Percentiles rank a stretch among this genome's conserved stretches.
These are phyloP conservation scores for Yponomeuta malinellus DNA, from an alignment of 2,888 invertebrate genomes.

Conservation along the genomic window DNA sequence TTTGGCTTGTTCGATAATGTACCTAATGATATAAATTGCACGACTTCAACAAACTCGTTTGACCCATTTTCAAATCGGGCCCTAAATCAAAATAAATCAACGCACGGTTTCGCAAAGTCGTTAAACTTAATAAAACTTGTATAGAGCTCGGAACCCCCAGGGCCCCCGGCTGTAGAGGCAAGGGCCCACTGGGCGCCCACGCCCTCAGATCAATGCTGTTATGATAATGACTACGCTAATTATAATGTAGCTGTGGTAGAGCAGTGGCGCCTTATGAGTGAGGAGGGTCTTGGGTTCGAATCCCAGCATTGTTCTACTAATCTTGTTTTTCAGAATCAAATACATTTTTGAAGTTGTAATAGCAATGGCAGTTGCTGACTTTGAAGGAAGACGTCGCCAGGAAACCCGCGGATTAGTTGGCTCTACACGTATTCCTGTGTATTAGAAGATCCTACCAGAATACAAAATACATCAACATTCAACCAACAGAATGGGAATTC, in stretches of 20 bases:
- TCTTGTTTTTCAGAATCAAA: no score
- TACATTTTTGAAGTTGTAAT: no score
- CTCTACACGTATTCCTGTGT: no score
- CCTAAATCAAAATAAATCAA: slow-evolving; percentile 3
- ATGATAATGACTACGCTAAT: not conserved
- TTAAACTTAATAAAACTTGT: not conserved
- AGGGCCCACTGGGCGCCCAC: not conserved
- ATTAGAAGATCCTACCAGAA: no score
- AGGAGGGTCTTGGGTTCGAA: not conserved
- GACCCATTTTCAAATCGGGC: not conserved
- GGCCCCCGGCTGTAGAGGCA: not conserved
- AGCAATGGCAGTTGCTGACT: no score
- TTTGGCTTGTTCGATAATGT: no score
- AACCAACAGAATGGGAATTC: no score
- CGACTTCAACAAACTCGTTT: not conserved
- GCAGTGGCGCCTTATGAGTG: not conserved
- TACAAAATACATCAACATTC: no score
- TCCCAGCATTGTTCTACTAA: no score
- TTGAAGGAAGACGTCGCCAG: no score
- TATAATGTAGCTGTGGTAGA: not conserved
- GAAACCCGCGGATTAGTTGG: no score
- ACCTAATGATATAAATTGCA: no score
- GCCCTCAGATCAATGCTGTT: not conserved
- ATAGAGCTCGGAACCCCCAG: not conserved
- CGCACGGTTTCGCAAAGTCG: not conserved